Base-by-base conservation (phyloP, 2,113 vertebrate species). In the Thamnaconus septentrionalis region DNA sequence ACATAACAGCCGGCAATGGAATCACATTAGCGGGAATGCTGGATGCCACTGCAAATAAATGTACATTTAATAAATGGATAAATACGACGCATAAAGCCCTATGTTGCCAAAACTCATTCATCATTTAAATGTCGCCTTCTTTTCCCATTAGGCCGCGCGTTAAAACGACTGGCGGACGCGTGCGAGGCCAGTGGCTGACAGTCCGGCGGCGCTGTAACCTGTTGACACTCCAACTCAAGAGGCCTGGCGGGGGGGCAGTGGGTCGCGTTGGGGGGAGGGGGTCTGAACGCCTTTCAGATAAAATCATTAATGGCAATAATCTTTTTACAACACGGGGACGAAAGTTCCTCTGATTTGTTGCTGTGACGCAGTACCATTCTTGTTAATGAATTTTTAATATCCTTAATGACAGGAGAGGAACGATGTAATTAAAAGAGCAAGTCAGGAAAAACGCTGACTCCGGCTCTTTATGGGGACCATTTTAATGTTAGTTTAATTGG, bases 371-470 rank as follows among this genome's bases (percentile, higher is more conserved):
- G 88, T 95, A 96, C 95, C 95, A 96, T 96, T 98, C 94, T 96
- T 96, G 95, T 97, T 98, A 98, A 98, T 98, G 96, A 98, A 98
- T 97, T 98, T 98, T 98, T 98, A 98, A 99, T 98, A 97, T 96
- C 96, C 96, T 96, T 99, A 99, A 99, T 99, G 97, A 98, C 96
- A 98, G 96, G 95, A 98, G 97, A 99, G 96, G 97, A 95, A 93
- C 95, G 96, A 98, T 98, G 96, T 98, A 98, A 99, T 99, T 99
- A 99, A 98, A 96, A 94, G 94, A 97, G 96, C 96, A 98, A 98
- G 97, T 98, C 96, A 92, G 92, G 94, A 96, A 98, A 91, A 98
- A 95, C 94, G 97, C 97, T 99, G 97, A 99, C 96, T 98, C 95
- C 94, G 94, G 95, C 95, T 95, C 94, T 99, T 98, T 97, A 96